These are phyloP conservation scores for Dorcus hopei DNA, from an alignment of 2,888 invertebrate species.

Conservation along the genomic window DNA sequence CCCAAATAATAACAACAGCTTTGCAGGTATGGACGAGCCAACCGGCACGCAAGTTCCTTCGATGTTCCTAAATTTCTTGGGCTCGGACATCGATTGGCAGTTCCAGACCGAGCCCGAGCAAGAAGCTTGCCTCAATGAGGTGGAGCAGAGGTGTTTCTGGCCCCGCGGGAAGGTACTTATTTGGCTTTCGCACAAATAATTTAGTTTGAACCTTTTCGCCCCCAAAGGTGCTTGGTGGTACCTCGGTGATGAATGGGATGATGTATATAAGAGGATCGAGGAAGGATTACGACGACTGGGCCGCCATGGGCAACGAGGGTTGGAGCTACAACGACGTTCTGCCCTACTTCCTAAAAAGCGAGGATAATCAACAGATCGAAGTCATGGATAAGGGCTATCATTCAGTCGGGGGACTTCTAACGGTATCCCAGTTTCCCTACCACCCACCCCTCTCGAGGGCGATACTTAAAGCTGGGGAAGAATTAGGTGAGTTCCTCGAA, in stretches of 20 bases:
- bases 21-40: constrained; percentile 75
- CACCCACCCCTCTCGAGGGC: constrained; percentile 80
- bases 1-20: background rate
- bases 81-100: constrained; percentile 84
- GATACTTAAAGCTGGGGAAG: constrained; percentile 73
- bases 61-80: constrained; percentile 84
- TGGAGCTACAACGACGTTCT: constrained; percentile 89
- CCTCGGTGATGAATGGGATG: constrained; percentile 94
- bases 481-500: constrained; percentile 57
- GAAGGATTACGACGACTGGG: constrained; percentile 87
- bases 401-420: constrained; percentile 71
- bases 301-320: constrained; percentile 77
- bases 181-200: background rate
- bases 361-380: constrained; percentile 70
- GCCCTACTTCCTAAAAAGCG: constrained; percentile 85
- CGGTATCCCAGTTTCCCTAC: constrained; percentile 79
- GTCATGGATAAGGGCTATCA: constrained; percentile 76
- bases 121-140: constrained; percentile 69
- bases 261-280: constrained; percentile 89
- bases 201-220: constrained; percentile 11
- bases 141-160: constrained; percentile 74
- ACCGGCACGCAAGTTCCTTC: constrained; percentile 87
- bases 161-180: constrained; percentile 72
- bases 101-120: constrained; percentile 82
- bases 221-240: constrained; percentile 78